Base-by-base conservation (phyloP, 2,888 invertebrate genomes). In the Pteria penguin region DNA sequence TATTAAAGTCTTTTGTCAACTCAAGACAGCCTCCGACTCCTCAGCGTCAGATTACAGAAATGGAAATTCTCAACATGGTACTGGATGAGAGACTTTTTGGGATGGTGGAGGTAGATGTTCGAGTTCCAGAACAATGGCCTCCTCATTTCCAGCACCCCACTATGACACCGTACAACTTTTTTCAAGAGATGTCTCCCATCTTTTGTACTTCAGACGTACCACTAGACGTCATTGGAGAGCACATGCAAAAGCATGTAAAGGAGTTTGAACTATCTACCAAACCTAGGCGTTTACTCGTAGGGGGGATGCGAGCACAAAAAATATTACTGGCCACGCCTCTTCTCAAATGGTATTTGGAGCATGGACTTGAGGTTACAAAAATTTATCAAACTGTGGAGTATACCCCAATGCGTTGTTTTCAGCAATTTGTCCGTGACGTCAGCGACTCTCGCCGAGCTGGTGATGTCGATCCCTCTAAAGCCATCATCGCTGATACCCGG, bases 401-500 rank as follows among this genome's bases (percentile, higher is more conserved):
- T n/a, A n/a, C n/a, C n/a, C n/a, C n/a, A n/a, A n/a, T n/a, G n/a
- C n/a, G n/a, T n/a, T n/a, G n/a, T n/a, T n/a, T n/a, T n/a, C n/a
- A n/a, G n/a, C n/a, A n/a, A n/a, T n/a, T n/a, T n/a, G n/a, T n/a
- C n/a, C n/a, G n/a, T n/a, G n/a, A n/a, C n/a, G n/a, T n/a, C n/a
- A n/a, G n/a, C n/a, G n/a, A n/a, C n/a, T n/a, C n/a, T n/a, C n/a
- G n/a, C n/a, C n/a, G n/a, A n/a, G n/a, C n/a, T n/a, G n/a, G n/a
- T n/a, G n/a, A n/a, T n/a, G n/a, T n/a, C n/a, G n/a, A n/a, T n/a
- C n/a, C n/a, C n/a, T n/a, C n/a, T n/a, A n/a, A n/a, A n/a, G n/a
- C n/a, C n/a, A n/a, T n/a, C 45, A 77, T 81, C 0, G 77, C 73
- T n/a, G 81, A 79, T 24, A 79, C 76, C 45, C 3, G 33, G 18